Conservation (phyloP, 1,140 invertebrate genomes). For the Asbolus verrucosus region DNA sequence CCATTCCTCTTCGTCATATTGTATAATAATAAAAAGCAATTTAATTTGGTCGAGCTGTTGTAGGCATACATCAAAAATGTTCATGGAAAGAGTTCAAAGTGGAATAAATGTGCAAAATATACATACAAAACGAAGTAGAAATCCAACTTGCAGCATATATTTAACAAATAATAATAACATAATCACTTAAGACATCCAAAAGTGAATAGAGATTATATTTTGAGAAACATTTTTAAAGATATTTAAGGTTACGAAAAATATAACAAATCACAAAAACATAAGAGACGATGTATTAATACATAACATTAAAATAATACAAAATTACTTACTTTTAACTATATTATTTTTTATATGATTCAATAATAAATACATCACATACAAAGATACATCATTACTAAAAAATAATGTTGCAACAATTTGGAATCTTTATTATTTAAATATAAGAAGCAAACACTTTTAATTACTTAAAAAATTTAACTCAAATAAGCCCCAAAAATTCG, state of each 20-base stretch:
- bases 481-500: constrained; percentile 26
- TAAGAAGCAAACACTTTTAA: constrained; percentile 38
- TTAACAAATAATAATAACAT: constrained; percentile 5
- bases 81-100: no score
- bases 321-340: constrained; percentile 51
- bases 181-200: no score
- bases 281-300: constrained; percentile 41
- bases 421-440: constrained; percentile 37
- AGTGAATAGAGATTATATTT: no score
- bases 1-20: no score
- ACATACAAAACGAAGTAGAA: background rate
- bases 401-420: constrained; percentile 45
- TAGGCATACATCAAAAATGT: no score
- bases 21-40: no score
- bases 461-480: constrained; percentile 30
- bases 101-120: no score
- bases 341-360: constrained; percentile 53
- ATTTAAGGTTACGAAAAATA: constrained; percentile 3
- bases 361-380: constrained; percentile 52
- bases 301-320: constrained; percentile 52
- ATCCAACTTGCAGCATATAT: constrained; percentile 18
- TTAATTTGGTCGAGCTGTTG: no score
- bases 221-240: no score
- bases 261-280: constrained; percentile 42
- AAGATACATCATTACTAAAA: constrained; percentile 44